Evolutionary conservation across 1,140 invertebrate species (phyloP).

Genomic region (Cyclina sinensis): DNA sequence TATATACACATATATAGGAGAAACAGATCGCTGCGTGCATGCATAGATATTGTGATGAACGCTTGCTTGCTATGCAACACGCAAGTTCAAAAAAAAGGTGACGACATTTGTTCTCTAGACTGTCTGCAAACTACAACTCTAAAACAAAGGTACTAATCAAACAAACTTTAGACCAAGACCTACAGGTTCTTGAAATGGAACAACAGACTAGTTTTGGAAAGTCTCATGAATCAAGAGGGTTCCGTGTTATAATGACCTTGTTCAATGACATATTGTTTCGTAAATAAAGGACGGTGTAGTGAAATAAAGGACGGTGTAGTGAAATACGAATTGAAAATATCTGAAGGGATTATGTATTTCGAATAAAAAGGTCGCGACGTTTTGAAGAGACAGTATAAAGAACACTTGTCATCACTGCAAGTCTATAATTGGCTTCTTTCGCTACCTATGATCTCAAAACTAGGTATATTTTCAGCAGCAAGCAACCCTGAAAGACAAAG

Average conservation of each 20-base stretch:
- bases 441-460: conserved; percentile 65
- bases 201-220: too few species aligned
- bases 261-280: too few species aligned
- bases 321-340: too few species aligned
- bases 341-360: too few species aligned
- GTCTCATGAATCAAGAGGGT: too few species aligned
- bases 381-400: neutral
- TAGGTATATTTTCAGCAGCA: conserved; percentile 58
- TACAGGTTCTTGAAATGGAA: too few species aligned
- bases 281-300: too few species aligned
- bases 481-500: conserved; percentile 56
- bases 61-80: conserved; percentile 25
- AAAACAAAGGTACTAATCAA: too few species aligned
- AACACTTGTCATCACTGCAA: neutral
- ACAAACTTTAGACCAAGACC: too few species aligned
- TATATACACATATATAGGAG: neutral
- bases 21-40: conserved; percentile 10
- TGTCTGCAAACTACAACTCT: neutral
- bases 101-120: conserved; percentile 20
- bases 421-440: neutral
- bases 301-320: too few species aligned
- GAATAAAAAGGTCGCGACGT: too few species aligned
- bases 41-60: conserved; percentile 22
- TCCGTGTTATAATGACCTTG: too few species aligned
- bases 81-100: neutral